Evolutionary conservation across 2,113 vertebrate genomes (phyloP).

Genomic region (Cottus gobio): DNA sequence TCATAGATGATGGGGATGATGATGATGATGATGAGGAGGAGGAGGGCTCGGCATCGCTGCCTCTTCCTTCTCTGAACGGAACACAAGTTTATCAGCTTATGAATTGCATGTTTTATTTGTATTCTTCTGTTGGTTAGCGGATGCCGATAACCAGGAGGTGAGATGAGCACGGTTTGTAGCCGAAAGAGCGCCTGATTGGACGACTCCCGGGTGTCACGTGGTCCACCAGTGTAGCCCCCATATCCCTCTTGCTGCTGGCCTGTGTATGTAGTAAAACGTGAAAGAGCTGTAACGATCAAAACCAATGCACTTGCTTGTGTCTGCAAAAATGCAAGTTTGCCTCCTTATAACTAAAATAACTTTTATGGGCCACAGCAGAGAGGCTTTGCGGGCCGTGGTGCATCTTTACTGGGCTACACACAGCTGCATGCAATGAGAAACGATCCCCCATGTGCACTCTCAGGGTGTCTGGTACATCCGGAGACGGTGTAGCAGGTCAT

Average conservation of each 20-base stretch:
- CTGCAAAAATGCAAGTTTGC: slow-evolving; percentile 10
- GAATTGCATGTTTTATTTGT: slow-evolving; percentile 7
- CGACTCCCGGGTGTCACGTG: slow-evolving; percentile 79
- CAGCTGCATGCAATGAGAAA: background rate
- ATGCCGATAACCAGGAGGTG: slow-evolving; percentile 46
- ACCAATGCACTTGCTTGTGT: slow-evolving; percentile 32
- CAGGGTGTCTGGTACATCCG: background rate
- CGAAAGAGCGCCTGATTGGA: slow-evolving; percentile 76
- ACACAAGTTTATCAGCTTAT: background rate
- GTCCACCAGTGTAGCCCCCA: slow-evolving; percentile 54
- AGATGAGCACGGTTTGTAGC: slow-evolving; percentile 64
- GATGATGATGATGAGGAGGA: slow-evolving; percentile 34
- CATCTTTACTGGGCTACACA: background rate
- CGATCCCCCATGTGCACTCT: slow-evolving; percentile 9
- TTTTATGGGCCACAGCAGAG: background rate
- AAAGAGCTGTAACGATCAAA: slow-evolving; percentile 49
- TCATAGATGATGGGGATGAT: slow-evolving; percentile 52
- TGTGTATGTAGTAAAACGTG: slow-evolving; percentile 58
- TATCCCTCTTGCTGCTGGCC: slow-evolving; percentile 46
- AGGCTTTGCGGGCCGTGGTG: background rate
- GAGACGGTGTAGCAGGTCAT: slow-evolving; percentile 6
- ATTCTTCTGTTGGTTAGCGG: slow-evolving; percentile 24
- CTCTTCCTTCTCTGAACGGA: slow-evolving; percentile 40
- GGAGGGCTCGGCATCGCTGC: slow-evolving; percentile 47
- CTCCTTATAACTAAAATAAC: background rate